These are phyloP conservation scores for Tetramorium alpestre DNA, from an alignment of 1,140 invertebrate species.

Conservation along the genomic window DNA sequence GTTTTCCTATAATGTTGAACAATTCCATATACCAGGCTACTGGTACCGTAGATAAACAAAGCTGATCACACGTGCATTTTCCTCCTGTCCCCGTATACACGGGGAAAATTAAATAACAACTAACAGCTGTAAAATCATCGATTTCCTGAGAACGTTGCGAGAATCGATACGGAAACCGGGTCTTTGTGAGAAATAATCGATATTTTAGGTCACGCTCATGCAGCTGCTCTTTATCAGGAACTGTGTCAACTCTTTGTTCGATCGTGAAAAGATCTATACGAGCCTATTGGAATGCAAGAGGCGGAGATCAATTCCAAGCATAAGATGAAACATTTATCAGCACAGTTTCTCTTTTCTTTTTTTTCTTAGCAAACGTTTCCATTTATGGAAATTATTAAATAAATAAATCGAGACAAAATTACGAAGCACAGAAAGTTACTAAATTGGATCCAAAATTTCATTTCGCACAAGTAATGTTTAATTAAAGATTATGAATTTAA, in stretches of 20 bases:
- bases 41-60: background rate
- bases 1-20: constrained; percentile 38
- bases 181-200: constrained; percentile 2
- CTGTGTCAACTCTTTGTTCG: constrained; percentile 33
- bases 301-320: background rate
- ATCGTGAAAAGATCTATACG: background rate
- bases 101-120: background rate
- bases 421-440: background rate
- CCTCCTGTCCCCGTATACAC: background rate
- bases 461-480: background rate
- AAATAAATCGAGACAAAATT: background rate
- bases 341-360: background rate
- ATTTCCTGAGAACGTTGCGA: constrained; percentile 18
- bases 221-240: background rate
- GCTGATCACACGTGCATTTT: background rate
- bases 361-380: background rate
- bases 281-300: background rate
- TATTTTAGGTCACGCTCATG: constrained; percentile 57
- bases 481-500: background rate
- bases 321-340: background rate
- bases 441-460: background rate
- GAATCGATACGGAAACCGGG: constrained; percentile 21
- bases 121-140: background rate
- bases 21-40: background rate
- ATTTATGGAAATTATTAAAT: background rate